These are phyloP conservation scores for Pterois miles DNA, from an alignment of 2,797 vertebrate species.

Conservation along the genomic window DNA sequence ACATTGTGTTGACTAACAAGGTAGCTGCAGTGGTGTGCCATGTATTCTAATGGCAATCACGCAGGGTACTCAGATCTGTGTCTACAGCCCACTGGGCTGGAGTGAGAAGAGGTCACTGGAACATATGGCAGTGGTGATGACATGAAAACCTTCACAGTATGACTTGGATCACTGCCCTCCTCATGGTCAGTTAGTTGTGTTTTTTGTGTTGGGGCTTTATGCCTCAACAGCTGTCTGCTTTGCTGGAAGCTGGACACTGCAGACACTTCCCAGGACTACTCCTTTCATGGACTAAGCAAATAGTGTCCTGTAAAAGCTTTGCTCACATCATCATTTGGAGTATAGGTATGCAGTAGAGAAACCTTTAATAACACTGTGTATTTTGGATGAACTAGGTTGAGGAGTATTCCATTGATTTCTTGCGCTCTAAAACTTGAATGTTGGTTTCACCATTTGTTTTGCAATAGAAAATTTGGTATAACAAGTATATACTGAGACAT, in stretches of 20 bases:
- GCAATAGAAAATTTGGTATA: too few relatives aligned
- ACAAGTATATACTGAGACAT: too few relatives aligned
- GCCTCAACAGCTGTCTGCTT: constrained; percentile 20
- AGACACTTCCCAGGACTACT: neutral
- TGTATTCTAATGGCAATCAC: constrained; percentile 14
- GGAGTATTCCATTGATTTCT: too few relatives aligned
- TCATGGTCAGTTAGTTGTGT: neutral
- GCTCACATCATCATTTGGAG: neutral
- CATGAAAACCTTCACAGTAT: constrained; percentile 32
- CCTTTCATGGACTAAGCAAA: neutral
- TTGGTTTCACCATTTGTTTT: too few relatives aligned
- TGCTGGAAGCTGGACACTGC: constrained; percentile 9
- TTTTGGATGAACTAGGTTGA: neutral
- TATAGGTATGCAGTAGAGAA: neutral
- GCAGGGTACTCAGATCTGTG: constrained; percentile 5
- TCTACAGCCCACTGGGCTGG: constrained; percentile 11
- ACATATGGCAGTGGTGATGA: constrained; percentile 24
- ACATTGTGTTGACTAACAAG: neutral
- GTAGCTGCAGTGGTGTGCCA: neutral
- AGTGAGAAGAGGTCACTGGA: constrained; percentile 22
- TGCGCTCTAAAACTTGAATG: too few relatives aligned
- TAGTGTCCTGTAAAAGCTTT: neutral
- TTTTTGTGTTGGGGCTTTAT: neutral
- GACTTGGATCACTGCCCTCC: constrained; percentile 23
- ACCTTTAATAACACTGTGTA: neutral